Conservation (phyloP, 2,888 invertebrate genomes). For the Macaria liturata region DNA sequence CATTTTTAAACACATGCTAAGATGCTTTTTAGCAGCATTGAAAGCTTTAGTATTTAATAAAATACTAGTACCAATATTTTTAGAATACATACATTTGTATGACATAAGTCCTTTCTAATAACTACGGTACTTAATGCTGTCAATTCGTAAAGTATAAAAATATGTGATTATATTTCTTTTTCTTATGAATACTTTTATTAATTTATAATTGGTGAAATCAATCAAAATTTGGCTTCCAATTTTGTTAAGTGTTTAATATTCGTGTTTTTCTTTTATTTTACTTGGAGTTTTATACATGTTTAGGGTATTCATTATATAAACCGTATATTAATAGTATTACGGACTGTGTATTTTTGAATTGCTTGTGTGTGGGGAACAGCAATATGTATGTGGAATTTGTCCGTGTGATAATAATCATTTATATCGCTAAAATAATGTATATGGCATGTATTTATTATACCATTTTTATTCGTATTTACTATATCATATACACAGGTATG, state of each 20-base stretch:
- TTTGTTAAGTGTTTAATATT: slow-evolving; percentile 13
- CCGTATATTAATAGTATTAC: too few species aligned
- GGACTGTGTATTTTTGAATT: background rate
- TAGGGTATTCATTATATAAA: background rate
- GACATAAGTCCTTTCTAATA: slow-evolving; percentile 11
- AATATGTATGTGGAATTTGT: slow-evolving; percentile 60
- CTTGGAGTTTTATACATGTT: slow-evolving; percentile 9
- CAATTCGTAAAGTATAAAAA: slow-evolving; percentile 25
- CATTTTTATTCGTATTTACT: too few species aligned
- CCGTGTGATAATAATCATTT: slow-evolving; percentile 49
- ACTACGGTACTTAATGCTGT: slow-evolving; percentile 42
- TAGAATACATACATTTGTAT: slow-evolving; percentile 6
- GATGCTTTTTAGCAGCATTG: too few species aligned
- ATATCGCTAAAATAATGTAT: slow-evolving; percentile 22
- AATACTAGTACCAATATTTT: slow-evolving; percentile 34
- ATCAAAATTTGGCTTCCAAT: slow-evolving; percentile 48
- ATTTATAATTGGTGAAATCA: slow-evolving; percentile 29
- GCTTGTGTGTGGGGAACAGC: slow-evolving; percentile 60
- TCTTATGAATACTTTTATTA: slow-evolving; percentile 20
- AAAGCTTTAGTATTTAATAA: background rate
- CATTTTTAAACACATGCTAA: too few species aligned
- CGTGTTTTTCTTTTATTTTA: too few species aligned
- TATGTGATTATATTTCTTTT: slow-evolving; percentile 7
- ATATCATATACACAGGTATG: too few species aligned
- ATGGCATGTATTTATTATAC: too few species aligned